Evolutionary conservation across 1,140 invertebrate genomes (phyloP).

Genomic region (Chymomyza costata): DNA sequence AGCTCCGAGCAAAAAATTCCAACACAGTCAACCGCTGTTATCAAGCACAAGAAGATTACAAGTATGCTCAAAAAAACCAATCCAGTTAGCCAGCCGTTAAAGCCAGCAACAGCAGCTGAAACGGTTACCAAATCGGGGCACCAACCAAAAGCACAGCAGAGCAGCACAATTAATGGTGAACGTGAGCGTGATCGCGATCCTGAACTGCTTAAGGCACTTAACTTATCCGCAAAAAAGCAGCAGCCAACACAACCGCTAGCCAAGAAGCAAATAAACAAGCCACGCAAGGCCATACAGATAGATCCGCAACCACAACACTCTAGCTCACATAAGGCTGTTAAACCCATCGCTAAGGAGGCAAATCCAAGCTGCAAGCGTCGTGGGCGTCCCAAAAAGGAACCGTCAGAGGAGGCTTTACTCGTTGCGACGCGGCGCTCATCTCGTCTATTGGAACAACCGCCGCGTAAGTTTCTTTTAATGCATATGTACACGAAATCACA

Average conservation of each 20-base stretch:
- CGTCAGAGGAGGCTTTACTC: constrained; percentile 1
- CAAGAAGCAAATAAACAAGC: constrained; percentile 16
- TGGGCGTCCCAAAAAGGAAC: constrained; percentile 36
- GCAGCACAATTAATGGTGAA: background rate
- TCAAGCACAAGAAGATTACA: too few species aligned
- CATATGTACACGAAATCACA: too few species aligned
- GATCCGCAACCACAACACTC: constrained; percentile 38
- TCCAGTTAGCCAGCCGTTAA: too few species aligned
- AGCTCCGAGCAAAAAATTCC: background rate
- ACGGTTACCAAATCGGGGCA: background rate
- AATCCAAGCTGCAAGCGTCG: constrained; percentile 43
- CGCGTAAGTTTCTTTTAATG: background rate
- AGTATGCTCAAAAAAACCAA: too few species aligned
- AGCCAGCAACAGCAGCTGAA: too few species aligned
- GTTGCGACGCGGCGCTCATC: constrained; percentile 41
- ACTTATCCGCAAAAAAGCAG: constrained; percentile 64
- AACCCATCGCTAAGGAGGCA: too few species aligned
- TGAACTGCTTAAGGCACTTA: constrained; percentile 47
- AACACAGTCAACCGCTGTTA: background rate
- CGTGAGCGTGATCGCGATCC: constrained; percentile 40
- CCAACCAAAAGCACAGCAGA: too few species aligned
- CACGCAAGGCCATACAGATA: constrained; percentile 45
- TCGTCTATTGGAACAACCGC: constrained; percentile 3
- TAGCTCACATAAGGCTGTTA: too few species aligned
- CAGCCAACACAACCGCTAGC: constrained; percentile 5